Percentiles rank a stretch among this genome's conserved stretches.
These are phyloP conservation scores for Oopsacas minuta DNA, from an alignment of 37 sponge, comb jelly and placozoan genomes.

Conservation along the genomic window DNA sequence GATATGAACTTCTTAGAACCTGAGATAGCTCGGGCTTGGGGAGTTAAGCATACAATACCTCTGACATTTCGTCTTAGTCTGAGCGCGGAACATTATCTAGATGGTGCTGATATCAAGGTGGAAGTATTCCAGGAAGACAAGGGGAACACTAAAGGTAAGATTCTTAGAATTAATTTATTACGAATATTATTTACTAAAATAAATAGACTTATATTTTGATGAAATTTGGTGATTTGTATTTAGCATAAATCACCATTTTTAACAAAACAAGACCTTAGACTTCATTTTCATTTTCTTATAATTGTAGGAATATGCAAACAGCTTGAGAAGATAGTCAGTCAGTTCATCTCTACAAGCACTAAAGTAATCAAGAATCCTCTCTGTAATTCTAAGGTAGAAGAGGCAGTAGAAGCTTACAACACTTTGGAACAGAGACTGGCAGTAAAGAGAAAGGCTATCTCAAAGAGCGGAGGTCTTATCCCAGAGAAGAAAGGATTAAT, in stretches of 20 bases:
- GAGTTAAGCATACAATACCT: conserved; percentile 35
- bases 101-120: conserved; percentile 39
- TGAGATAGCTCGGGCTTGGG: conserved; percentile 56
- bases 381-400: not conserved
- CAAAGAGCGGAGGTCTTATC: conserved; percentile 21
- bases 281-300: not conserved
- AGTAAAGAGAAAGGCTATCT: not conserved
- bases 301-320: conserved; percentile 16
- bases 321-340: not conserved
- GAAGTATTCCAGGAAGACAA: conserved; percentile 41
- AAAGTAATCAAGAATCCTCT: not conserved
- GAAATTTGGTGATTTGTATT: too few species aligned
- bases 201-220: too few species aligned
- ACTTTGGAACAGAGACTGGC: not conserved
- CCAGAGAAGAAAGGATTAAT: conserved; percentile 26
- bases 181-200: too few species aligned
- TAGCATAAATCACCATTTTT: too few species aligned
- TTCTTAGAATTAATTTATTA: not conserved
- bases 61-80: conserved; percentile 33
- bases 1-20: conserved; percentile 41
- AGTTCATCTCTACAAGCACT: not conserved
- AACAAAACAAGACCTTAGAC: too few species aligned
- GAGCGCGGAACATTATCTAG: conserved; percentile 39
- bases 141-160: conserved; percentile 35
- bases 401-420: not conserved